Base-by-base conservation (phyloP, 2,797 vertebrate species). In the Malurus splendens region DNA sequence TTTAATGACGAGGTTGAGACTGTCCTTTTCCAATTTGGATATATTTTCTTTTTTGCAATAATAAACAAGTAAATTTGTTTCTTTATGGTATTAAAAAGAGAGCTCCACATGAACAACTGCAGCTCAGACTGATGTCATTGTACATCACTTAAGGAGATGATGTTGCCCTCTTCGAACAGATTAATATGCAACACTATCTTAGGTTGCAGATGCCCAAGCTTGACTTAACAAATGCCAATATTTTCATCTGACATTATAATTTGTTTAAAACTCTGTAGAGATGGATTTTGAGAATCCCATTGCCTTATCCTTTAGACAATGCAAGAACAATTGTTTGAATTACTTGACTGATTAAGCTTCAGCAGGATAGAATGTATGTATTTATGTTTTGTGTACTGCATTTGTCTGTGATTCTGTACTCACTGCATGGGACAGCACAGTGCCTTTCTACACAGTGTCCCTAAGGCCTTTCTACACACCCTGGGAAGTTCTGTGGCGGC, bases 111-210 rank as follows among this genome's bases (percentile, higher is more conserved):
- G 71, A 88, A 73, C 32, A 82, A 57, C 54, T 82, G 71, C 47
- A 71, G 23, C 65, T 86, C 36, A 68, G 23, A 36, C 39, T 82
- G 57, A 77, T 88, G 81, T 80, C 3, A 18, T 82, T 84, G 78
- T 86, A 73, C 32, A 47, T 76, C 60, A 75, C 25, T 61, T 77
- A 33, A 65, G 22, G n/a, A 79, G 32, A 87, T 18, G 19, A 78
- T 36, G 13, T 36, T 90, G 27, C 33, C 28, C 4, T 82, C 27
- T 89, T 27, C 24, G 57, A 39, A 9, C 6, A 28, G 25, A 45
- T 80, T 82, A 18, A 14, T 56, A 42, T 56, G 41, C 12, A 10
- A 50, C 36, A 33, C 38, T 82, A 18, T 17, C 10, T 74, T 72
- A 44, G 44, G 6, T 14, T 70, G 38, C 57, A 78, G 42, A 38